These are phyloP conservation scores for Tragopan temminckii DNA, from an alignment of 2,797 vertebrate species.

Conservation along the genomic window DNA sequence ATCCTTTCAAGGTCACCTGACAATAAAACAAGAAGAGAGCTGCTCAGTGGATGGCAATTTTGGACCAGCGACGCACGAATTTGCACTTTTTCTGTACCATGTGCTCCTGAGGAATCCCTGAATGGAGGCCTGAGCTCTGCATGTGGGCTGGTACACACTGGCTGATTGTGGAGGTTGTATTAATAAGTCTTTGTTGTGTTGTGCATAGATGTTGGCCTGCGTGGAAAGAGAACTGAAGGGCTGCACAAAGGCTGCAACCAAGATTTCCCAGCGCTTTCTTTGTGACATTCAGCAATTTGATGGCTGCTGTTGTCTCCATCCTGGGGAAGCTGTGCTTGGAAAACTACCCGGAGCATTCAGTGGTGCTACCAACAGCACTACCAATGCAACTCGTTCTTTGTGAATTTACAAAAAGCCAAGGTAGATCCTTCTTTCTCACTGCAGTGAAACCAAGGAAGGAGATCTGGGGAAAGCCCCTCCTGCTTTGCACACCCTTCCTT, in stretches of 20 bases:
- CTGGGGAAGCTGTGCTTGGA: background rate
- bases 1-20: background rate
- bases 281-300: slow-evolving; percentile 1
- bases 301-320: slow-evolving; percentile 4
- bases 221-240: background rate
- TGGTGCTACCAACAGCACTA: background rate
- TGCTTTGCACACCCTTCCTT: background rate
- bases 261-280: background rate
- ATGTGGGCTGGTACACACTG: background rate
- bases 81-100: background rate
- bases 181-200: slow-evolving; percentile 37
- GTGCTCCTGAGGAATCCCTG: background rate
- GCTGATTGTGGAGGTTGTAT: slow-evolving; percentile 9
- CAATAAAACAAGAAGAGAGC: background rate
- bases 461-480: background rate
- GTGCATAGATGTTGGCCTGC: background rate
- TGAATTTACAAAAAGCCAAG: background rate
- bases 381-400: background rate
- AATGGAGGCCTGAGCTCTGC: background rate
- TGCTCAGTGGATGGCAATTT: background rate
- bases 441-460: background rate
- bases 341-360: background rate
- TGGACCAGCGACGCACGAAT: background rate
- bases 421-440: background rate
- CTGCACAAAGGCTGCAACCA: background rate